phyloP scores from a whole-genome alignment of 2,113 vertebrate genomes.

The Platysteira castanea region DNA sequence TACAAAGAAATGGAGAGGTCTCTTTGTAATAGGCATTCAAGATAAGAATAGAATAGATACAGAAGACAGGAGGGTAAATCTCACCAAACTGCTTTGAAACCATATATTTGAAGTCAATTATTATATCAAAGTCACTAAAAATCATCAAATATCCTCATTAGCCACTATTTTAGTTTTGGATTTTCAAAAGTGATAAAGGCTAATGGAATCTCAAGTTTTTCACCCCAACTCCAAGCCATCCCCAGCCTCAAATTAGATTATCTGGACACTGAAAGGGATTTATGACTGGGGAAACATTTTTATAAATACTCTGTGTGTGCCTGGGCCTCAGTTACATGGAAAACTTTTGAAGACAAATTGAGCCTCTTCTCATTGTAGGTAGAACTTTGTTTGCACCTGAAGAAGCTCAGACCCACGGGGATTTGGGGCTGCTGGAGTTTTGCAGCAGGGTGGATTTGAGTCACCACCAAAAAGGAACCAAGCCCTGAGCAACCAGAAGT shows the following conservation, averaged over 20 bases:
- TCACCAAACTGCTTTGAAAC: not conserved
- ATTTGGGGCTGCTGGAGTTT: not conserved
- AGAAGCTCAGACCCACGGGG: not conserved
- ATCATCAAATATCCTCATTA: slow-evolving; percentile 32
- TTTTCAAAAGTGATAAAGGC: not conserved
- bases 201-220: not conserved
- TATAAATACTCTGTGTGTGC: not conserved
- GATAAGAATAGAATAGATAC: not conserved
- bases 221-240: not conserved
- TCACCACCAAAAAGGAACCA: not conserved
- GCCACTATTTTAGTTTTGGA: not conserved
- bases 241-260: not conserved
- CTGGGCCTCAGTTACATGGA: not conserved
- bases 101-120: not conserved
- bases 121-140: slow-evolving; percentile 23
- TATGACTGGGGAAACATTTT: not conserved
- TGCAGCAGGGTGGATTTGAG: not conserved
- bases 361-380: not conserved
- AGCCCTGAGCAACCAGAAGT: accelerated
- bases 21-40: not conserved
- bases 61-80: not conserved
- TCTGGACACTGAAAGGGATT: not conserved
- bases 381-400: not conserved
- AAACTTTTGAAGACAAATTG: not conserved
- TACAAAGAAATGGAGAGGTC: slow-evolving; percentile 14